Base-by-base conservation (phyloP, 2,888 invertebrate genomes). In the Diaphora mendica region DNA sequence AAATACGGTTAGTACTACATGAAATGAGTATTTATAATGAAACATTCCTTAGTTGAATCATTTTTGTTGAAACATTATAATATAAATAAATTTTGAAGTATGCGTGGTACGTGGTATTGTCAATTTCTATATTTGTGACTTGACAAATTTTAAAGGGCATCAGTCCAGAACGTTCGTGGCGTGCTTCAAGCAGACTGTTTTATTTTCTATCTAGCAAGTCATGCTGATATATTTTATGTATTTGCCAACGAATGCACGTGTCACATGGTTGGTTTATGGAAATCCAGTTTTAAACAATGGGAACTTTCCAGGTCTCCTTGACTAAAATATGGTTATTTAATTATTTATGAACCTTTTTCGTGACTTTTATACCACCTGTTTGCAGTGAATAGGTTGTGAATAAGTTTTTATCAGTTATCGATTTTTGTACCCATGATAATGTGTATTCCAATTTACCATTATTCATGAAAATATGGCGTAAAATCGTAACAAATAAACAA, bases 121-220 rank as follows among this genome's bases (percentile, higher is more conserved):
- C 64, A 73, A 66, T 64, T 51, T 69, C 74, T 84, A 77, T 78
- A 78, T 83, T 79, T 75, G 77, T 59, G 68, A 78, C 72, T 71
- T 83, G 83, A 83, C 85, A 77, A 85, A 85, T 74, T 75, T 65
- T 73, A 76, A 51, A 84, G 85, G 83, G 77, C 84, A 79, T 74
- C 62, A 70, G 69, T 84, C 82, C 77, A 81, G 77, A 83, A 81
- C 30, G 20, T 42, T 39, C n/a, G 68, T n/a, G 26, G 33, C 65
- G 48, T 65, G 68, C 39, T 13, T 39, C 26, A n/a, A 15, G n/a
- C n/a, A n/a, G n/a, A 42, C 75, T 39, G 68, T 72, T 80, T 62
- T 69, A 78, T 74, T 76, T 78, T 64, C 66, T 65, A 69, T 74
- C 65, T 77, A 68, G 70, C 77, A 78, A 85, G 81, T 83, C 85